Evolutionary conservation across 2,113 vertebrate genomes (phyloP).

Genomic region (Xiphophorus hellerii): DNA sequence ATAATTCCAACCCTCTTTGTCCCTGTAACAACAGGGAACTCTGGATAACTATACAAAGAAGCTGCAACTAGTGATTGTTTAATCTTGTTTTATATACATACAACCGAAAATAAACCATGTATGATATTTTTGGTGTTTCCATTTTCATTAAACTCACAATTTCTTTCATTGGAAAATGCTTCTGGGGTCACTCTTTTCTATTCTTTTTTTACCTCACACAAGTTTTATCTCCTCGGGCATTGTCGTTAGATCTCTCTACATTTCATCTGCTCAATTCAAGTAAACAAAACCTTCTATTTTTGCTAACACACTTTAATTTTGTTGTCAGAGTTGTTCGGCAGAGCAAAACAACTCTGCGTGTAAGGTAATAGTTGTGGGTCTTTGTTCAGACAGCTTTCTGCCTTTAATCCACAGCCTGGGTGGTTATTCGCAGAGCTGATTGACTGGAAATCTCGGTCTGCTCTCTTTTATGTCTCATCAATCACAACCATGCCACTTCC

Average conservation of each 20-base stretch:
- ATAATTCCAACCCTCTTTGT: no score
- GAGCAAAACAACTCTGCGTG: slow-evolving; percentile 59
- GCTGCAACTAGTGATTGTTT: not conserved
- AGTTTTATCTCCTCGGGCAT: slow-evolving; percentile 29
- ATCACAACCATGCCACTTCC: slow-evolving; percentile 63
- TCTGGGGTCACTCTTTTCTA: slow-evolving; percentile 35
- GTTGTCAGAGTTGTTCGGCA: slow-evolving; percentile 64
- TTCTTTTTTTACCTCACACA: slow-evolving; percentile 27
- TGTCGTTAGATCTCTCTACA: slow-evolving; percentile 37
- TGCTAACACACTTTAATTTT: slow-evolving; percentile 68
- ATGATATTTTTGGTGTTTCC: slow-evolving; percentile 3
- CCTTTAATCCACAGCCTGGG: slow-evolving; percentile 70
- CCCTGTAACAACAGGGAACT: no score
- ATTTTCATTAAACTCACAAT: slow-evolving; percentile 18
- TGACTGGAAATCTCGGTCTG: slow-evolving; percentile 68
- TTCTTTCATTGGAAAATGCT: slow-evolving; percentile 20
- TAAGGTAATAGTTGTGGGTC: slow-evolving; percentile 63
- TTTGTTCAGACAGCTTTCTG: slow-evolving; percentile 65
- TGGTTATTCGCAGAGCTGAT: slow-evolving; percentile 65
- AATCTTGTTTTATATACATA: not conserved
- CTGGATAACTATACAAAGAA: no score
- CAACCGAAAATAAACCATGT: not conserved
- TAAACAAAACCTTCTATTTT: slow-evolving; percentile 73
- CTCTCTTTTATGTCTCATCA: slow-evolving; percentile 70
- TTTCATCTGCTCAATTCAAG: slow-evolving; percentile 57